Evolutionary conservation across 2,113 vertebrate species (phyloP).

Genomic region (Fulmarus glacialis): DNA sequence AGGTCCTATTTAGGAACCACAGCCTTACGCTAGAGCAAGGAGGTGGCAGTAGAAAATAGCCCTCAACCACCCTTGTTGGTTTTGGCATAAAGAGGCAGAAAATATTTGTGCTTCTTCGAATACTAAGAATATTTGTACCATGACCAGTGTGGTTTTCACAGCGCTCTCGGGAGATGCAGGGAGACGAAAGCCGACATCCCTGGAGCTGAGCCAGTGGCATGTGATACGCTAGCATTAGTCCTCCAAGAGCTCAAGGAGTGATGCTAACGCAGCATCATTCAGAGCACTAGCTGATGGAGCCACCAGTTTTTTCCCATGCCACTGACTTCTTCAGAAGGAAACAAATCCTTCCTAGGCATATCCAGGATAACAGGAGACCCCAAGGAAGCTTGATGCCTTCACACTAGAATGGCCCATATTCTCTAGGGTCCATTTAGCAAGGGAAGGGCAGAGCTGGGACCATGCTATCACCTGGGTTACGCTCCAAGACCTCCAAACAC

Average conservation of each 20-base stretch:
- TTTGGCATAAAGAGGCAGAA: constrained; percentile 24
- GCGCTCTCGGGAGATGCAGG: neutral
- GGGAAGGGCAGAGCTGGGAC: neutral
- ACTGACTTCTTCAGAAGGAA: neutral
- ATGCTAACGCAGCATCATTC: neutral
- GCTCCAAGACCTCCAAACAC: neutral
- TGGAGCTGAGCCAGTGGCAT: neutral
- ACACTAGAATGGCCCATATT: accelerated
- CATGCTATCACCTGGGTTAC: accelerated
- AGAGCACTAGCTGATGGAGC: neutral
- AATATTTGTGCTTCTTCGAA: neutral
- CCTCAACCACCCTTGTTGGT: neutral
- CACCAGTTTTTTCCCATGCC: neutral
- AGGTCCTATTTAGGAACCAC: neutral
- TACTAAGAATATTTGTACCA: neutral
- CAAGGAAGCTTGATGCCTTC: neutral
- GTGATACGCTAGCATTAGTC: too few species aligned
- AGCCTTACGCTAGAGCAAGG: neutral
- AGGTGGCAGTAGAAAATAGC: neutral
- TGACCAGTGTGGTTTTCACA: neutral
- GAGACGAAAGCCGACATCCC: neutral
- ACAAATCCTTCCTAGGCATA: neutral
- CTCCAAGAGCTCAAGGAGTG: neutral
- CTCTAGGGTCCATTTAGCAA: neutral
- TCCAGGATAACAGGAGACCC: neutral